These are phyloP conservation scores for Muscicapa adusta DNA, from an alignment of 2,113 vertebrate species.

Conservation along the genomic window DNA sequence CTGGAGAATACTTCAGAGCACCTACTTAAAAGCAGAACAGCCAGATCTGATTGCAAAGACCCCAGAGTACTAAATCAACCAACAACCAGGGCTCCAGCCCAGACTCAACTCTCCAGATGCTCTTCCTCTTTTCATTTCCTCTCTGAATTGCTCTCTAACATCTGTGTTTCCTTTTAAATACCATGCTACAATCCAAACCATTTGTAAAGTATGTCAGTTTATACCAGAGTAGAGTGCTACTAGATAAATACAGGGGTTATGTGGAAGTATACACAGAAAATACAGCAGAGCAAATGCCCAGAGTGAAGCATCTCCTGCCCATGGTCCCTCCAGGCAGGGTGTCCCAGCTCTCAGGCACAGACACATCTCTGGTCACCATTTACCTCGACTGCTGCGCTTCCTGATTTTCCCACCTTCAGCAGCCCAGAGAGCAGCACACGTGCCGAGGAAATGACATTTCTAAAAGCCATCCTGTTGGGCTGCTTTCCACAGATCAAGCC, in stretches of 20 bases:
- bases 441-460: neutral
- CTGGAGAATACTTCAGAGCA: neutral
- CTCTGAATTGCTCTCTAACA: conserved; percentile 42
- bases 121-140: conserved; percentile 67
- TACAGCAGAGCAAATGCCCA: neutral
- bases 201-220: conserved; percentile 29
- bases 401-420: neutral
- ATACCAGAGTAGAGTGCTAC: neutral
- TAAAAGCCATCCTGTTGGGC: neutral
- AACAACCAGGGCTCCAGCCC: conserved; percentile 46
- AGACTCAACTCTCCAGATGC: conserved; percentile 49
- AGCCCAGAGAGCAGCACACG: neutral
- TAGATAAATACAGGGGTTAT: neutral
- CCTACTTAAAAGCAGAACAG: conserved; percentile 38
- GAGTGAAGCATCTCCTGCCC: neutral
- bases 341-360: neutral
- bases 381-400: neutral
- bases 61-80: conserved; percentile 38
- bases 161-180: conserved; percentile 60
- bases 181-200: neutral
- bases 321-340: neutral
- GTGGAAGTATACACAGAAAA: neutral
- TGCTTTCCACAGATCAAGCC: neutral
- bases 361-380: neutral
- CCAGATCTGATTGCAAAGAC: conserved; percentile 16